Percentiles rank a stretch among this genome's conserved stretches.
phyloP scores from a whole-genome alignment of 2,888 invertebrate species.

The Dynastes maya region DNA sequence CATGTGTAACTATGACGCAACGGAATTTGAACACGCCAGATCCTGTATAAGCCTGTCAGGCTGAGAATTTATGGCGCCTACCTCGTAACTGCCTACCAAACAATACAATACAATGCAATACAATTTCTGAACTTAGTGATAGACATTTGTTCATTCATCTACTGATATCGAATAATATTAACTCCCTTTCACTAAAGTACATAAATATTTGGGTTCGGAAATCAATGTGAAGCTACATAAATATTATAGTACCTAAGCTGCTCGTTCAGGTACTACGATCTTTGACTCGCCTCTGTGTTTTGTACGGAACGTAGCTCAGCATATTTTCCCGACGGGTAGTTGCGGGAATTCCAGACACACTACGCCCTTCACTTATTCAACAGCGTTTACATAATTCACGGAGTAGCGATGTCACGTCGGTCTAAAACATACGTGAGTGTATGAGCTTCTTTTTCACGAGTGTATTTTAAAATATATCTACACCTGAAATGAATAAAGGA shows the following conservation, averaged over 20 bases:
- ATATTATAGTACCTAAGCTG: background rate
- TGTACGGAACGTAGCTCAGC: background rate
- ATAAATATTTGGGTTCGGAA: too few relatives aligned
- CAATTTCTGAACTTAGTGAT: too few relatives aligned
- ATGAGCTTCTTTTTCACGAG: background rate
- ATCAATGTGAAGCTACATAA: background rate
- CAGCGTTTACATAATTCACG: conserved; percentile 27
- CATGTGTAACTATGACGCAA: too few relatives aligned
- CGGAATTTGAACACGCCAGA: too few relatives aligned
- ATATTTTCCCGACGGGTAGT: background rate
- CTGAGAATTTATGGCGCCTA: too few relatives aligned
- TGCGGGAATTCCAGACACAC: background rate
- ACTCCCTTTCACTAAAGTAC: too few relatives aligned
- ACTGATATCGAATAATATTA: too few relatives aligned
- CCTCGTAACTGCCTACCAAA: too few relatives aligned
- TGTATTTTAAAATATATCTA: background rate
- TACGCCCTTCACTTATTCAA: conserved; percentile 31
- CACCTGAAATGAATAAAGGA: conserved; percentile 16
- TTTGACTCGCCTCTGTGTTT: background rate
- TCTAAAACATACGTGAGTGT: background rate
- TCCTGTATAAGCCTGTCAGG: too few relatives aligned
- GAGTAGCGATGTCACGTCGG: conserved; percentile 5
- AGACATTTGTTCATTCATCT: too few relatives aligned
- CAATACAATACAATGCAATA: too few relatives aligned
- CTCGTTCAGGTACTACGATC: background rate